These are phyloP conservation scores for Cyanistes caeruleus DNA, from an alignment of 2,113 vertebrate genomes.

Conservation along the genomic window DNA sequence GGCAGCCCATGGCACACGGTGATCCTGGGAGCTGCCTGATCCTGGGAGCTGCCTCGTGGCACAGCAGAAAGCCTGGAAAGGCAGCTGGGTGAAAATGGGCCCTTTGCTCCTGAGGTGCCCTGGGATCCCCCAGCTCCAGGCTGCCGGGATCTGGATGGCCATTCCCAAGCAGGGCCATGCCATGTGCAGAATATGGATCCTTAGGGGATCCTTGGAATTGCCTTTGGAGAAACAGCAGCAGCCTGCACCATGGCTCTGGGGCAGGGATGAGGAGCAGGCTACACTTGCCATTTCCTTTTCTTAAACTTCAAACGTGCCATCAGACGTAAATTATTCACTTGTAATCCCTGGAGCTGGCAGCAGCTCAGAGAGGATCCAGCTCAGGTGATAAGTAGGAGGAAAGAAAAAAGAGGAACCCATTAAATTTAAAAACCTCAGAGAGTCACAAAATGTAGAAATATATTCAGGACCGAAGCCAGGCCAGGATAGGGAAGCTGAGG, in stretches of 20 bases:
- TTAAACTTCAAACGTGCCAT: constrained; percentile 67
- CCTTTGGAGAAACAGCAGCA: not conserved
- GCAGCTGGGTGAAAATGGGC: not conserved
- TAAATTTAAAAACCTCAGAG: constrained; percentile 75
- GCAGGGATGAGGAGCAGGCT: constrained; percentile 15
- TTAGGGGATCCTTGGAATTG: not conserved
- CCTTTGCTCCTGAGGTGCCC: not conserved
- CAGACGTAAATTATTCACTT: constrained; percentile 75
- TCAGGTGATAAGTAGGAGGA: constrained; percentile 70
- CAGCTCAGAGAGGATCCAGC: constrained; percentile 63
- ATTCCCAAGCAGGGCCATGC: not conserved
- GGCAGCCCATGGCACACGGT: accelerated
- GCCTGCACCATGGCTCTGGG: not conserved
- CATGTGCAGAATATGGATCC: not conserved
- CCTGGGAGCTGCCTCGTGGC: not conserved
- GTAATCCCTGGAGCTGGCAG: constrained; percentile 65
- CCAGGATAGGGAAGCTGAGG: not conserved
- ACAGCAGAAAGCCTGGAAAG: not conserved
- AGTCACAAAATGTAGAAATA: constrained; percentile 58
- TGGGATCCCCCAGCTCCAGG: not conserved
- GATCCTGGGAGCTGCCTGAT: not conserved
- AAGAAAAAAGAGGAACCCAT: constrained; percentile 60
- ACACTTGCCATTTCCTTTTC: not conserved
- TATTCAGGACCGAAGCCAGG: constrained; percentile 51
- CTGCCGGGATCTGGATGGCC: not conserved